Conservation (phyloP, 2,888 invertebrate species). For the Apodemia mormo region DNA sequence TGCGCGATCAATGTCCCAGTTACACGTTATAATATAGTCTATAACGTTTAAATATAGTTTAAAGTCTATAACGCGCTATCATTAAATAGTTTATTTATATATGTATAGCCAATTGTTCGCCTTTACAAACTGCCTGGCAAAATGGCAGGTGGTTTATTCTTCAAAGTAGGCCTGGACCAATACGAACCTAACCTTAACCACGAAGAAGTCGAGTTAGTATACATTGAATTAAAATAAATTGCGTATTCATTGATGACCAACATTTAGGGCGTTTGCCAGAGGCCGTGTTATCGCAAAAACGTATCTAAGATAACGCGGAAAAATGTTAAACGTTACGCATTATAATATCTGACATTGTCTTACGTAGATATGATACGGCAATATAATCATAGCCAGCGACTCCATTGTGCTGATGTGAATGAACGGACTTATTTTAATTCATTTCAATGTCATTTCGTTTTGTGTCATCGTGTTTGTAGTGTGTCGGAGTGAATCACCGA, state of each 20-base stretch:
- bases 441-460: constrained; percentile 16
- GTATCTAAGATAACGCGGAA: constrained; percentile 11
- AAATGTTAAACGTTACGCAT: constrained; percentile 5
- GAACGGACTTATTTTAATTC: constrained; percentile 16
- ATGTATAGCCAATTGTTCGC: too few species aligned
- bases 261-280: not conserved
- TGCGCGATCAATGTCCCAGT: too few species aligned
- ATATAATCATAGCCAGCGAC: constrained; percentile 9
- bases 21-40: too few species aligned
- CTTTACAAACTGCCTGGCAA: too few species aligned
- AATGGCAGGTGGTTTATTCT: too few species aligned
- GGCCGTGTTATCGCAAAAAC: not conserved
- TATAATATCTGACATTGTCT: constrained; percentile 12
- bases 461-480: constrained; percentile 18
- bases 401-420: constrained; percentile 14
- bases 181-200: too few species aligned
- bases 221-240: not conserved
- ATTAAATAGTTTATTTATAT: too few species aligned
- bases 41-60: too few species aligned
- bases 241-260: not conserved
- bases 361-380: constrained; percentile 17
- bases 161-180: too few species aligned
- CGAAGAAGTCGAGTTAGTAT: not conserved
- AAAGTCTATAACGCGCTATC: too few species aligned
- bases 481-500: constrained; percentile 11